Conservation (phyloP, 1,140 invertebrate genomes). For the Lucilia sericata region DNA sequence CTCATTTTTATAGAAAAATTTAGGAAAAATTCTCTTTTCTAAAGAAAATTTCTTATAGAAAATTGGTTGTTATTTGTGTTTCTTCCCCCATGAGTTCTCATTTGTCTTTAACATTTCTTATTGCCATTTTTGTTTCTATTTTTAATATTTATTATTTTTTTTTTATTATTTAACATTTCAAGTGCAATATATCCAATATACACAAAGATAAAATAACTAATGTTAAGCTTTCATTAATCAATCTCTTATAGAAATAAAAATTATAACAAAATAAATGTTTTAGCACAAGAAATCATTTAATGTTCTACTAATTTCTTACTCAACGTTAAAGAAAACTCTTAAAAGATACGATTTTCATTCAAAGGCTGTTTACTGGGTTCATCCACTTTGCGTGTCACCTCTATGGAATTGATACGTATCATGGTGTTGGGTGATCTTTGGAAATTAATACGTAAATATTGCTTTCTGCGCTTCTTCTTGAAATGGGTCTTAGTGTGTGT, state of each 20-base stretch:
- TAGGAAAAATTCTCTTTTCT: too few species aligned
- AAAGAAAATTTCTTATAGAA: too few species aligned
- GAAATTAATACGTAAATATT: conserved; percentile 82
- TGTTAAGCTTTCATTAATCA: conserved; percentile 10
- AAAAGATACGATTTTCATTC: conserved; percentile 29
- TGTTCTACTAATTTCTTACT: neutral
- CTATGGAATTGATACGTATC: conserved; percentile 80
- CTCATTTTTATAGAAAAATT: too few species aligned
- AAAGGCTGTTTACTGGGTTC: neutral
- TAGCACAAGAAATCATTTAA: neutral
- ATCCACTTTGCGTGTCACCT: conserved; percentile 66
- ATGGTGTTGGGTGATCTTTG: conserved; percentile 77
- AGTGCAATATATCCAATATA: neutral
- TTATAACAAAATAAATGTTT: conserved; percentile 30
- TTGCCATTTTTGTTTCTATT: neutral
- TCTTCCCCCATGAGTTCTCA: too few species aligned
- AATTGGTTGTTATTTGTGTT: too few species aligned
- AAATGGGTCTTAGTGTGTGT: conserved; percentile 86
- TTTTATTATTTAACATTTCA: neutral
- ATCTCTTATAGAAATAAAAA: neutral
- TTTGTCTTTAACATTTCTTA: neutral
- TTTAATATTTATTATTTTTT: neutral
- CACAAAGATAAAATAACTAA: neutral
- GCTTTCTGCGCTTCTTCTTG: conserved; percentile 80
- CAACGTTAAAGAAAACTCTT: neutral